Evolutionary conservation across 2,888 invertebrate species (phyloP).

Genomic region (Anagyrus pseudococci): DNA sequence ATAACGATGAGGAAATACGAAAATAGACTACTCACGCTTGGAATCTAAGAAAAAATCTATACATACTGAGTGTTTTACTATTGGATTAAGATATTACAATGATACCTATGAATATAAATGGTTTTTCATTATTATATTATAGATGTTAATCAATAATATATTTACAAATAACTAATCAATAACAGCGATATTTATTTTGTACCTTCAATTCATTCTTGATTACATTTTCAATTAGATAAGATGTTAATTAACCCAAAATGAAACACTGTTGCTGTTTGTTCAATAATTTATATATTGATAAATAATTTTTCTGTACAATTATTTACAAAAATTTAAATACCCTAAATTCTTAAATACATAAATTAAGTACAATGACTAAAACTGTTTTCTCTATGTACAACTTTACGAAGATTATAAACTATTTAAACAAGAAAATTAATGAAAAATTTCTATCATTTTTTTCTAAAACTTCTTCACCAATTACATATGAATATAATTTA

Average conservation of each 20-base stretch:
- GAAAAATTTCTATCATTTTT: too few relatives aligned
- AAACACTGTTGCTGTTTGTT: not conserved
- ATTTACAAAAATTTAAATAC: slow-evolving; percentile 20
- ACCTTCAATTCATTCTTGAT: too few relatives aligned
- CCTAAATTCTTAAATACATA: not conserved
- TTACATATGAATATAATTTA: too few relatives aligned
- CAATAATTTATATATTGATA: not conserved
- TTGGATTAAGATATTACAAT: slow-evolving; percentile 53
- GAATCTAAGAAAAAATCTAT: slow-evolving; percentile 49
- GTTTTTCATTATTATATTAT: slow-evolving; percentile 59
- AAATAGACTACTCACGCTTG: slow-evolving; percentile 42
- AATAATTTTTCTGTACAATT: slow-evolving; percentile 19
- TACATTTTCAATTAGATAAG: not conserved
- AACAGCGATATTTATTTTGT: slow-evolving; percentile 44
- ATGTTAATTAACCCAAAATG: not conserved
- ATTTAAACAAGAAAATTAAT: too few relatives aligned
- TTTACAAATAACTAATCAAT: slow-evolving; percentile 57
- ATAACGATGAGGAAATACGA: slow-evolving; percentile 17
- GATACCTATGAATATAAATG: slow-evolving; percentile 56
- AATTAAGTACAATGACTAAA: not conserved
- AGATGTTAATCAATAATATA: slow-evolving; percentile 59
- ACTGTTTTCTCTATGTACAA: too few relatives aligned
- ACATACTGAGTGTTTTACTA: slow-evolving; percentile 56
- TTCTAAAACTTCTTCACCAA: too few relatives aligned
- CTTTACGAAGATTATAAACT: too few relatives aligned